Evolutionary conservation across 2,797 vertebrate species (phyloP).

Genomic region (Fundulus diaphanus): DNA sequence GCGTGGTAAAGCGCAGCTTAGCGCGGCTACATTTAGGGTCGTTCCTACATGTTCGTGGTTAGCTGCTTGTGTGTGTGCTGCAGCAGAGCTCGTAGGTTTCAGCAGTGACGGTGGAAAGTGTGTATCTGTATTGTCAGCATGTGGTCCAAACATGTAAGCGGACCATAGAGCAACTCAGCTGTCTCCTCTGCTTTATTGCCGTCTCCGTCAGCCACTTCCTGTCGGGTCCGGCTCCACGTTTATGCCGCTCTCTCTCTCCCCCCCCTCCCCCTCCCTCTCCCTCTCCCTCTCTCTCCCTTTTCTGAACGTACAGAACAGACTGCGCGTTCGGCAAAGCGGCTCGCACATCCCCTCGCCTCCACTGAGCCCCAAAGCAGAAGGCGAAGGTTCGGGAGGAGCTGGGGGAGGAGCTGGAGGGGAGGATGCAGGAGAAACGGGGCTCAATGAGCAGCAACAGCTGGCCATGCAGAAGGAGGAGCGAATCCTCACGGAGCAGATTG

Average conservation of each 20-base stretch:
- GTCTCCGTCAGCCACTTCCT: not conserved
- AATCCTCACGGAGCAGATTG: constrained; percentile 91
- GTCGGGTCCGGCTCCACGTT: not conserved
- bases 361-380: constrained; percentile 80
- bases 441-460: constrained; percentile 89
- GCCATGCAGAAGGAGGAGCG: constrained; percentile 94
- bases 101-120: constrained; percentile 33
- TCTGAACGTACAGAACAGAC: constrained; percentile 83
- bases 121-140: constrained; percentile 36
- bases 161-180: constrained; percentile 26
- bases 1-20: constrained; percentile 64
- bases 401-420: constrained; percentile 51
- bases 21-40: constrained; percentile 73
- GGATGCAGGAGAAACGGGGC: constrained; percentile 72
- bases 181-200: constrained; percentile 28
- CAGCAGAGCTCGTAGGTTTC: constrained; percentile 22
- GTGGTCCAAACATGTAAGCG: constrained; percentile 23
- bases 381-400: constrained; percentile 54
- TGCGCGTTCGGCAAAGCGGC: constrained; percentile 76
- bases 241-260: not conserved
- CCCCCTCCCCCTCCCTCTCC: not conserved
- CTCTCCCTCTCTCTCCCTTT: not conserved
- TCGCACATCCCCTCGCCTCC: constrained; percentile 84
- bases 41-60: too few relatives aligned
- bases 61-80: too few relatives aligned